Evolutionary conservation across 2,888 invertebrate species (phyloP).

Genomic region (Drosophila lacicola): DNA sequence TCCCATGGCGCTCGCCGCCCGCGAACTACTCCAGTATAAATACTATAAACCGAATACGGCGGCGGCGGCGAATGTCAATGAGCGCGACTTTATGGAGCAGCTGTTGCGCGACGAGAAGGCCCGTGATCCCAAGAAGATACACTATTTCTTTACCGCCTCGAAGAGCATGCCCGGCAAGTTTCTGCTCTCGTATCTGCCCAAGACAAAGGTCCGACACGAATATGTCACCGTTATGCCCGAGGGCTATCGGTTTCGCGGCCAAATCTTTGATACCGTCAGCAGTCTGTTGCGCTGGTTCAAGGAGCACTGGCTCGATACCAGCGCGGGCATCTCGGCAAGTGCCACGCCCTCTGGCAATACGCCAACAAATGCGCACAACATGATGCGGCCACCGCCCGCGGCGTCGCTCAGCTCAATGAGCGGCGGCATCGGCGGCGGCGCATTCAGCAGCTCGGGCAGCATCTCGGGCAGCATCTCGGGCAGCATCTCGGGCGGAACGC

Average conservation of each 20-base stretch:
- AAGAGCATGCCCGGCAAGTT: conserved; percentile 97
- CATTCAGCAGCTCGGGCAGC: conserved; percentile 62
- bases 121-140: conserved; percentile 94
- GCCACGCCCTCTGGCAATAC: conserved; percentile 31
- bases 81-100: conserved; percentile 89
- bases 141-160: conserved; percentile 93
- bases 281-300: conserved; percentile 98
- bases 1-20: conserved; percentile 97
- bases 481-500: conserved; percentile 65
- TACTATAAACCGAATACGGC: conserved; percentile 91
- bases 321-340: conserved; percentile 85
- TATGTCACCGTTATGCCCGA: conserved; percentile 96
- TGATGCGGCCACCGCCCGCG: conserved; percentile 60
- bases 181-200: conserved; percentile 95
- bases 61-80: conserved; percentile 92
- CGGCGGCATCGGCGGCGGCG: not conserved
- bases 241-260: conserved; percentile 95
- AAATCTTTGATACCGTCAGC: conserved; percentile 91
- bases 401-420: conserved; percentile 17
- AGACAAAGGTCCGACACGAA: conserved; percentile 94
- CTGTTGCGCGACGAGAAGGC: conserved; percentile 94
- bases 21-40: conserved; percentile 96
- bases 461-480: conserved; percentile 56
- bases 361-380: conserved; percentile 29
- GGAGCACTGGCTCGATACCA: conserved; percentile 97